These are phyloP conservation scores for Sesamia nonagrioides DNA, from an alignment of 1,140 invertebrate species.

Conservation along the genomic window DNA sequence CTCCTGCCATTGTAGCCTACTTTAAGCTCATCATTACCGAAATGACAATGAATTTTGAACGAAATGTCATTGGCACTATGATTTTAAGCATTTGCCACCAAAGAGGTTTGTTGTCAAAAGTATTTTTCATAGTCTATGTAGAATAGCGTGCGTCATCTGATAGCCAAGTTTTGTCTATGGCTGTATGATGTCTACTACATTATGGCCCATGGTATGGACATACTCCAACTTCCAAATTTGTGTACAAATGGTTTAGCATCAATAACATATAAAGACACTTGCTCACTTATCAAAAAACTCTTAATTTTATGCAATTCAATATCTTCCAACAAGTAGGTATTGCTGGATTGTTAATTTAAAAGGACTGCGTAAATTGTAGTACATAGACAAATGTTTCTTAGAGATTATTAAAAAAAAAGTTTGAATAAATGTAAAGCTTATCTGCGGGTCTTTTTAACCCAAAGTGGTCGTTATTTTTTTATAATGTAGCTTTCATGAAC, in stretches of 20 bases:
- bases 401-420: no score
- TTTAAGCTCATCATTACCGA: conserved; percentile 70
- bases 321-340: no score
- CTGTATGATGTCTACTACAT: background rate
- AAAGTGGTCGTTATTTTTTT: no score
- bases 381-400: no score
- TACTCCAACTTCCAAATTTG: background rate
- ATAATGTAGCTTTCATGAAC: no score
- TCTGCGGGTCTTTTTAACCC: no score
- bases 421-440: no score
- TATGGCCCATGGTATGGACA: background rate
- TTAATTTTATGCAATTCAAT: no score
- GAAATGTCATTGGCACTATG: conserved; percentile 57
- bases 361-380: no score
- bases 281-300: no score
- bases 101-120: conserved; percentile 41
- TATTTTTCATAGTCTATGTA: conserved; percentile 34
- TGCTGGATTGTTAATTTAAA: no score
- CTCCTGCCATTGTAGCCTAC: conserved; percentile 59
- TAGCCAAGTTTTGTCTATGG: conserved; percentile 20
- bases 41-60: conserved; percentile 51
- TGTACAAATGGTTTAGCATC: no score
- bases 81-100: conserved; percentile 29
- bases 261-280: background rate
- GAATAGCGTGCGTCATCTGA: conserved; percentile 45